These are phyloP conservation scores for Poeciliopsis paucimaculata DNA, from an alignment of 2,797 vertebrate genomes.

Conservation along the genomic window DNA sequence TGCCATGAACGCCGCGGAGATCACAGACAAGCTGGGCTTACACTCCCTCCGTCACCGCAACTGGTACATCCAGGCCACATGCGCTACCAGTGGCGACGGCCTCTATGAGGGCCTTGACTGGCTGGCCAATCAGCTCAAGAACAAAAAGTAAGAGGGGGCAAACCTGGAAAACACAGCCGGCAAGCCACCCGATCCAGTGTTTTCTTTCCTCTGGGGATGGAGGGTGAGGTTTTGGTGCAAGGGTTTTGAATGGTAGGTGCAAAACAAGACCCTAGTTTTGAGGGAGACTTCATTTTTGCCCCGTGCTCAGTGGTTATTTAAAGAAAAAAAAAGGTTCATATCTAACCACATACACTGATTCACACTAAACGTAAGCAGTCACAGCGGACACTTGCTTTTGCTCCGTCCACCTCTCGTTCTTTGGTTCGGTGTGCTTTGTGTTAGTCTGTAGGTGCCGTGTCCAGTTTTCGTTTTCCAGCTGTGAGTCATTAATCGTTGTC, in stretches of 20 bases:
- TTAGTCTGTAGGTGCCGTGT: constrained; percentile 62
- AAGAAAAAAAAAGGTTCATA: constrained; percentile 22
- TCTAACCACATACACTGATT: constrained; percentile 37
- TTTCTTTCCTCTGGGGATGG: constrained; percentile 46
- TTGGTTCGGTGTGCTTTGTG: constrained; percentile 54
- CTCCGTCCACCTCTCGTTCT: constrained; percentile 59
- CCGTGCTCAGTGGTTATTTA: constrained; percentile 59
- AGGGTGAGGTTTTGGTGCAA: constrained; percentile 17
- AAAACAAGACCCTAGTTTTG: constrained; percentile 42
- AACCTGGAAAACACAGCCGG: constrained; percentile 16
- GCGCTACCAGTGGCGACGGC: constrained; percentile 94
- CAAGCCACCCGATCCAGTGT: constrained; percentile 35
- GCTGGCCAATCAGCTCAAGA: constrained; percentile 98
- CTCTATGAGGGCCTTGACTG: constrained; percentile 97
- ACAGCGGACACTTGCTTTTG: constrained; percentile 54
- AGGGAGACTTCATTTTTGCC: constrained; percentile 50
- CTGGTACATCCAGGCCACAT: constrained; percentile 99
- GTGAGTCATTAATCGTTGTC: constrained; percentile 28
- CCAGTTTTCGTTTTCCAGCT: constrained; percentile 15
- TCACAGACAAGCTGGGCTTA: constrained; percentile 96
- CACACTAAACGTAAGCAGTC: constrained; percentile 53
- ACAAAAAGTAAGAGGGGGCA: constrained; percentile 89
- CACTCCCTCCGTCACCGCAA: constrained; percentile 95
- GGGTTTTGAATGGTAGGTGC: constrained; percentile 44
- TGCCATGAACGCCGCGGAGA: constrained; percentile 96